These are phyloP conservation scores for Jordanella pulchra DNA, from an alignment of 2,797 vertebrate species.

Conservation along the genomic window DNA sequence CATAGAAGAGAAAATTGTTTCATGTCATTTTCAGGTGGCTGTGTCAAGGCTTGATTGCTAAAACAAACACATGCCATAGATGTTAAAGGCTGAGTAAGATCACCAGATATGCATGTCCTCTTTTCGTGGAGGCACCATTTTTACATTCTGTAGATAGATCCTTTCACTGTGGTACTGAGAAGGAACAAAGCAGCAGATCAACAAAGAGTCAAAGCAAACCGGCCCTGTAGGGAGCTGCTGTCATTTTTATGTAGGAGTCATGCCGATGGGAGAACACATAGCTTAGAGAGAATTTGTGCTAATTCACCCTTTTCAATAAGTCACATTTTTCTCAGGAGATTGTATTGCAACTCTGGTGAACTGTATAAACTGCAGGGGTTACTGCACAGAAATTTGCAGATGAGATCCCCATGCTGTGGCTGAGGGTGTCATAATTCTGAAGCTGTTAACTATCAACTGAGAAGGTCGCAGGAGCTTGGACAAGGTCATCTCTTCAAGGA, in stretches of 20 bases:
- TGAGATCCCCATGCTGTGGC: constrained; percentile 4
- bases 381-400: constrained; percentile 16
- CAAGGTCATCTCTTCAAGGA: constrained; percentile 17
- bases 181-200: constrained; percentile 48
- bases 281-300: constrained; percentile 36
- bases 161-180: constrained; percentile 22
- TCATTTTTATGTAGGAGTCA: constrained; percentile 43
- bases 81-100: constrained; percentile 27
- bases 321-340: constrained; percentile 25
- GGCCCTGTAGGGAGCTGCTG: constrained; percentile 46
- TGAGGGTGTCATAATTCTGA: background rate
- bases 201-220: constrained; percentile 36
- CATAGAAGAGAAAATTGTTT: background rate
- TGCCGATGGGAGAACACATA: constrained; percentile 43
- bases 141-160: constrained; percentile 8
- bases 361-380: constrained; percentile 13
- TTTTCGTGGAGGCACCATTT: constrained; percentile 8
- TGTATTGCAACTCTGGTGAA: constrained; percentile 19
- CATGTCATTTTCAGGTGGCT: background rate
- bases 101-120: constrained; percentile 17
- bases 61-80: background rate
- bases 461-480: constrained; percentile 8
- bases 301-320: constrained; percentile 41
- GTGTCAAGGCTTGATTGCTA: background rate
- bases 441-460: constrained; percentile 9